Percentiles rank a stretch among this genome's conserved stretches.
phyloP scores from a whole-genome alignment of 2,888 invertebrate genomes.

The Muschampia plurimacula region DNA sequence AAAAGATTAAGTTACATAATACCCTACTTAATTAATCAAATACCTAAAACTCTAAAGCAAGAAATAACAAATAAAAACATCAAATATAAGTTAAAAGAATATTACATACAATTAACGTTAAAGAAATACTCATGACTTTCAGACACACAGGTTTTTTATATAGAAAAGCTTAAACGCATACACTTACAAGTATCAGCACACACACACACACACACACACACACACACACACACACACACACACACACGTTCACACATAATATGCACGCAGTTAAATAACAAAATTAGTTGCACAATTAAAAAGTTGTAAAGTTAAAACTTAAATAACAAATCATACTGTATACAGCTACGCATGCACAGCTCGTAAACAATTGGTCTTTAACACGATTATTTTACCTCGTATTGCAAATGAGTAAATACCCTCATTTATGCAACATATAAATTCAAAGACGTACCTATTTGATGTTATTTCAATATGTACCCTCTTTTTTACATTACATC shows the following conservation, averaged over 20 bases:
- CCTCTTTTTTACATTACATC: too few relatives aligned
- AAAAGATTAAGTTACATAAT: conserved; percentile 1
- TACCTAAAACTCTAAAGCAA: background rate
- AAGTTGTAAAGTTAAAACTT: too few relatives aligned
- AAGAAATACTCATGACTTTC: conserved; percentile 1
- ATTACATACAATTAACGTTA: background rate
- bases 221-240: background rate
- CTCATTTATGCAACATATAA: too few relatives aligned
- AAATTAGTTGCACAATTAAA: too few relatives aligned
- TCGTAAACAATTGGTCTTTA: too few relatives aligned
- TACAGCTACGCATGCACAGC: too few relatives aligned
- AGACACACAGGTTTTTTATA: background rate
- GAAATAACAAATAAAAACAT: conserved; percentile 12
- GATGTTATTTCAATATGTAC: too few relatives aligned
- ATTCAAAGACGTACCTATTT: too few relatives aligned
- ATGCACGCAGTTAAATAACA: too few relatives aligned
- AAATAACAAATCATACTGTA: too few relatives aligned
- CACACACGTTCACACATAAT: background rate
- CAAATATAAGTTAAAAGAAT: background rate
- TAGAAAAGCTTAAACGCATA: background rate
- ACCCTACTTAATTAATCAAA: conserved; percentile 6
- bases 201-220: conserved; percentile 4
- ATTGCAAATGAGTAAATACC: too few relatives aligned
- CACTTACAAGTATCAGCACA: background rate
- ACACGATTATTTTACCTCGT: too few relatives aligned